Evolutionary conservation across 2,797 vertebrate genomes (phyloP).

Genomic region (Eremophila alpestris): DNA sequence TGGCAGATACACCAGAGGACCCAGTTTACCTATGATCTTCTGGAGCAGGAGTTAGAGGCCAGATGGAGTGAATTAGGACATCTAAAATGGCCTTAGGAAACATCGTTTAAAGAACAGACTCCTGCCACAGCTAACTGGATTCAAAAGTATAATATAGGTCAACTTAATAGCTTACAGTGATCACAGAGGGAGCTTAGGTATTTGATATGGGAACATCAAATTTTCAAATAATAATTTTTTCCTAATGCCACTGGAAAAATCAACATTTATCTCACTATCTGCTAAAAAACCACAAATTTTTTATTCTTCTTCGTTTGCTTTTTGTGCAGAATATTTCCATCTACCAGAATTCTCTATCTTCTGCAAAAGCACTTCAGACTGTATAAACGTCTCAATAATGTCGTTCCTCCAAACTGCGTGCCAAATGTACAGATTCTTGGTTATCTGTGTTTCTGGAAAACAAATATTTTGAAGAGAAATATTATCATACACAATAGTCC

Average conservation of each 20-base stretch:
- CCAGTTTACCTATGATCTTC: background rate
- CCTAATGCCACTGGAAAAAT: background rate
- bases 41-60: background rate
- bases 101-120: background rate
- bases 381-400: background rate
- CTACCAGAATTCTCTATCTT: background rate
- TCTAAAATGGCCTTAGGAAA: background rate
- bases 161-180: background rate
- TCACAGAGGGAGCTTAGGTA: background rate
- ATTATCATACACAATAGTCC: background rate
- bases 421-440: rapidly evolving
- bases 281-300: background rate
- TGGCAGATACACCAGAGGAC: background rate
- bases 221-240: background rate
- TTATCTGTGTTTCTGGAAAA: background rate
- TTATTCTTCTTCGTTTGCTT: background rate
- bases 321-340: background rate
- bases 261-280: background rate
- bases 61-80: constrained; percentile 26
- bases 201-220: background rate
- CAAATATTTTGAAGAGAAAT: background rate
- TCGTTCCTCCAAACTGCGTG: background rate
- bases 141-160: background rate
- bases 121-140: background rate
- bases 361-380: background rate